A percentile compares a stretch with the other conserved stretches of the same genome.
These are phyloP conservation scores for Napeogenes inachia DNA, from an alignment of 2,888 invertebrate species.

Conservation along the genomic window DNA sequence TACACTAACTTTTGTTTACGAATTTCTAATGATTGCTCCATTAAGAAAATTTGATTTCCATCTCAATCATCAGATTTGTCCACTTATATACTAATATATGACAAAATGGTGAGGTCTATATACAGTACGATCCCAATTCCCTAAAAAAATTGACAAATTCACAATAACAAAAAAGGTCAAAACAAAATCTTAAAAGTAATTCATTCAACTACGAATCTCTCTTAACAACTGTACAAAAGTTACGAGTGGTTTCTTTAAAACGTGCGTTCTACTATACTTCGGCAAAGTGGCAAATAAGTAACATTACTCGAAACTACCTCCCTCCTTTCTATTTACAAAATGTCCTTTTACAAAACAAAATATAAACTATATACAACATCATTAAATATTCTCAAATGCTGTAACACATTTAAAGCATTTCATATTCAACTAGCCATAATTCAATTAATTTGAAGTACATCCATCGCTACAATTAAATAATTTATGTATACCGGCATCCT, in stretches of 20 bases:
- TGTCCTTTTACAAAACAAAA: constrained; percentile 72
- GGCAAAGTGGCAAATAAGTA: constrained; percentile 66
- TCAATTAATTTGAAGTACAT: constrained; percentile 56
- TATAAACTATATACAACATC: constrained; percentile 78
- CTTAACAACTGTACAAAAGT: constrained; percentile 76
- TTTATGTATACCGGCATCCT: constrained; percentile 41
- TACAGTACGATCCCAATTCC: constrained; percentile 84
- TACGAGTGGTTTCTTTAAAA: constrained; percentile 75
- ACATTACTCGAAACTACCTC: constrained; percentile 53
- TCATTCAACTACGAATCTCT: constrained; percentile 72
- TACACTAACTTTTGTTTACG: constrained; percentile 75
- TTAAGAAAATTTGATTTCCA: constrained; percentile 77
- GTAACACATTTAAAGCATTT: constrained; percentile 78
- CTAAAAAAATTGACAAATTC: constrained; percentile 84
- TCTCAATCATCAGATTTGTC: constrained; percentile 71
- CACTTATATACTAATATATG: constrained; percentile 66
- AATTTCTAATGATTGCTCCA: constrained; percentile 75
- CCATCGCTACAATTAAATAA: constrained; percentile 53
- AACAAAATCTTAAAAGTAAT: constrained; percentile 71
- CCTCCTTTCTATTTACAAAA: constrained; percentile 61
- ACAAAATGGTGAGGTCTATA: constrained; percentile 75
- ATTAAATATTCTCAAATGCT: constrained; percentile 77
- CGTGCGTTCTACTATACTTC: constrained; percentile 57
- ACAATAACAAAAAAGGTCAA: constrained; percentile 78
- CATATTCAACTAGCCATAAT: constrained; percentile 73